phyloP scores from a whole-genome alignment of 2,888 invertebrate species.

The Sesamia inferens region DNA sequence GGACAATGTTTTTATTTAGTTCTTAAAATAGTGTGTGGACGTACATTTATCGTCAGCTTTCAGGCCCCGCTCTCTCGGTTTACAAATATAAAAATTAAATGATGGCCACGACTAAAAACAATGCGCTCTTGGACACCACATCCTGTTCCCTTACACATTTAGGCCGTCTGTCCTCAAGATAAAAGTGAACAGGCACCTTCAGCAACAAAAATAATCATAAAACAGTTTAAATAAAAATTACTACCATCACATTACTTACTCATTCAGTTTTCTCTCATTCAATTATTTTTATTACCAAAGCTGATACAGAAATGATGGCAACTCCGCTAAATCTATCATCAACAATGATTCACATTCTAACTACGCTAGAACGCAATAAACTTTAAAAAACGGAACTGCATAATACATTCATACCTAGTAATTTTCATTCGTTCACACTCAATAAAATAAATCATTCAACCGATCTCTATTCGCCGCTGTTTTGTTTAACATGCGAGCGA shows the following conservation, averaged over 20 bases:
- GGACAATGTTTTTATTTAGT: neutral
- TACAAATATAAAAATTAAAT: too few relatives aligned
- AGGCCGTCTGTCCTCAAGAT: too few relatives aligned
- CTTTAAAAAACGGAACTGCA: conserved; percentile 47
- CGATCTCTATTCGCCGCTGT: conserved; percentile 28
- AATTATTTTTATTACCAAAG: neutral
- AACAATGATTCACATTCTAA: conserved; percentile 5
- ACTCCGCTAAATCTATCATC: conserved; percentile 12
- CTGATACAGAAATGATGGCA: conserved; percentile 24
- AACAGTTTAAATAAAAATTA: too few relatives aligned
- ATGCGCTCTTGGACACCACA: too few relatives aligned
- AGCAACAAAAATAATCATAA: too few relatives aligned
- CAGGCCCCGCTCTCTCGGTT: neutral
- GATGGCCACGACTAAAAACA: too few relatives aligned
- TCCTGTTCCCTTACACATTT: too few relatives aligned
- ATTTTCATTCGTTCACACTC: conserved; percentile 49
- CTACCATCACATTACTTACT: too few relatives aligned
- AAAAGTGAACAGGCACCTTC: too few relatives aligned
- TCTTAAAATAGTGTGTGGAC: neutral
- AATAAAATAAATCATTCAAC: conserved; percentile 64
- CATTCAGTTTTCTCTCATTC: too few relatives aligned
- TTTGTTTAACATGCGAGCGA: conserved; percentile 44
- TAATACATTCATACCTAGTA: conserved; percentile 25
- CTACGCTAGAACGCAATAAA: conserved; percentile 14
- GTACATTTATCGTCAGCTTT: neutral